These are phyloP conservation scores for Esperia sulphurella DNA, from an alignment of 2,888 invertebrate species.

Conservation along the genomic window DNA sequence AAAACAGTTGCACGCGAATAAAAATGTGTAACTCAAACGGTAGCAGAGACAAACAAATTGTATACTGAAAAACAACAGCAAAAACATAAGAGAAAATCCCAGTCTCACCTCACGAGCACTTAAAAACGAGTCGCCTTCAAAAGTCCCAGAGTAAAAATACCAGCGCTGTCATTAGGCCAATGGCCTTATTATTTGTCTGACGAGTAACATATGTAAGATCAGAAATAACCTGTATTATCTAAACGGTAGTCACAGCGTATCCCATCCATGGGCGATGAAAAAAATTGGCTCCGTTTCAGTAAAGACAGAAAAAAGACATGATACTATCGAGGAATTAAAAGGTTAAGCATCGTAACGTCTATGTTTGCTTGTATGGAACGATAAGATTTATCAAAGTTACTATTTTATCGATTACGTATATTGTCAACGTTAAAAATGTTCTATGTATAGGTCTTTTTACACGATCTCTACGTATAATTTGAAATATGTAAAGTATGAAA, in stretches of 20 bases:
- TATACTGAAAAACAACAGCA: not conserved
- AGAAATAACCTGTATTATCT: constrained; percentile 73
- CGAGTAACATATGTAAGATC: constrained; percentile 72
- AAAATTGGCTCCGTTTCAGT: constrained; percentile 63
- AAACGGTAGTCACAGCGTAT: constrained; percentile 55
- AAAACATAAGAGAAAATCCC: constrained; percentile 21
- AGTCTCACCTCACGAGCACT: constrained; percentile 38
- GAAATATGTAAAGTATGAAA: too few relatives aligned
- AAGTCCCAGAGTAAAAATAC: constrained; percentile 44
- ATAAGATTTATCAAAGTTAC: too few relatives aligned
- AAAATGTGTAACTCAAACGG: not conserved
- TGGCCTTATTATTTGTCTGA: constrained; percentile 76
- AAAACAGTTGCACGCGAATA: constrained; percentile 3
- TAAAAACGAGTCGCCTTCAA: constrained; percentile 53
- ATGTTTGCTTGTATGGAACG: too few relatives aligned
- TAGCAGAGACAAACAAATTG: constrained; percentile 3
- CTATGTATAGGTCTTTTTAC: too few relatives aligned
- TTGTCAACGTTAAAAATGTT: too few relatives aligned
- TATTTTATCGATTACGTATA: too few relatives aligned
- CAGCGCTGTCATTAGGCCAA: constrained; percentile 74
- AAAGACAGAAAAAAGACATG: constrained; percentile 34
- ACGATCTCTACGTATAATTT: too few relatives aligned
- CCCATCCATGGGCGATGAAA: constrained; percentile 42
- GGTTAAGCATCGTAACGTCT: too few relatives aligned
- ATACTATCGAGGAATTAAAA: too few relatives aligned